A percentile compares a stretch with the other conserved stretches of the same genome.
These are phyloP conservation scores for Cheilosia soror DNA, from an alignment of 2,888 invertebrate species.

Conservation along the genomic window DNA sequence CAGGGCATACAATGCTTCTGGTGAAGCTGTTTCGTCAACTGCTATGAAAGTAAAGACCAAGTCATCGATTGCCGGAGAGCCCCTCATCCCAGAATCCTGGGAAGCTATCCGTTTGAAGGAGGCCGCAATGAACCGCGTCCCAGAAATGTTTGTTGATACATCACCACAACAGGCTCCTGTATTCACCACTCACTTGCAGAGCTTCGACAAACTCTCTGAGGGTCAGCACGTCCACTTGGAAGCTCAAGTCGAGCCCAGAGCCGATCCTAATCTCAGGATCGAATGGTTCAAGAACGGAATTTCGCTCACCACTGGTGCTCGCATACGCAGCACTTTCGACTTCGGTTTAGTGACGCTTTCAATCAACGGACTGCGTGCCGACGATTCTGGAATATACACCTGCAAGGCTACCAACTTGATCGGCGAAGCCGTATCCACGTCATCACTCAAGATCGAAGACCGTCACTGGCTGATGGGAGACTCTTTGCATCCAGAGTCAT, in stretches of 20 bases:
- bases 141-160: constrained; percentile 93
- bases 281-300: constrained; percentile 98
- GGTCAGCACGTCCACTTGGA: constrained; percentile 94
- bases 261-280: constrained; percentile 93
- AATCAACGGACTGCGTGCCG: constrained; percentile 92
- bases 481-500: constrained; percentile 94
- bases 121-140: constrained; percentile 95
- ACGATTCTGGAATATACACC: constrained; percentile 97
- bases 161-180: constrained; percentile 96
- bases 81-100: constrained; percentile 96
- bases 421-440: constrained; percentile 97
- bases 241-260: constrained; percentile 95
- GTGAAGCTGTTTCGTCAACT: constrained; percentile 96
- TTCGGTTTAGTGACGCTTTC: constrained; percentile 97
- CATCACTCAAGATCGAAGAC: constrained; percentile 94
- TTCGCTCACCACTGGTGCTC: constrained; percentile 92
- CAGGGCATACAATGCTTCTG: constrained; percentile 96
- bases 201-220: constrained; percentile 92
- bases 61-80: constrained; percentile 91
- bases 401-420: constrained; percentile 96
- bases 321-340: constrained; percentile 97
- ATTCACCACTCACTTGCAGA: constrained; percentile 96
- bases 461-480: constrained; percentile 94
- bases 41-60: constrained; percentile 94
- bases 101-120: constrained; percentile 96